These are phyloP conservation scores for Stratiomys singularior DNA, from an alignment of 2,888 invertebrate genomes.

Conservation along the genomic window DNA sequence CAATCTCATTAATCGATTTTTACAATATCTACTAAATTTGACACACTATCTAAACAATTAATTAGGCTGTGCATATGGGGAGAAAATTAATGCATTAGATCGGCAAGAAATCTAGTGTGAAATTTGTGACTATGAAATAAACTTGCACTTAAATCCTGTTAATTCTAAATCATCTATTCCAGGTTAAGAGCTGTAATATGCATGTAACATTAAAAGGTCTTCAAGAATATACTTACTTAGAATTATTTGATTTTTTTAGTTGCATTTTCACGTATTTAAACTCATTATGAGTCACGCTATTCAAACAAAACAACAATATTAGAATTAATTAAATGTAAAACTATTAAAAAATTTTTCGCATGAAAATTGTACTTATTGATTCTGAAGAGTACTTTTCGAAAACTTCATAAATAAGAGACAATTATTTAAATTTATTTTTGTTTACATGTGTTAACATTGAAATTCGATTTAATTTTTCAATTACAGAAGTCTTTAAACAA, in stretches of 20 bases:
- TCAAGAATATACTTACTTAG: background rate
- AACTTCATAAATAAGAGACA: too few relatives aligned
- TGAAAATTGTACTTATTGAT: too few relatives aligned
- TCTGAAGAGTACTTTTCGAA: too few relatives aligned
- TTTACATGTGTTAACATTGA: slow-evolving; percentile 17
- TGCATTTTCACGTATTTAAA: slow-evolving; percentile 37
- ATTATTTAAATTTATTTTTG: slow-evolving; percentile 14
- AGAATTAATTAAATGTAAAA: background rate
- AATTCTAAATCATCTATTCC: slow-evolving; percentile 1
- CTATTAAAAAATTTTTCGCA: too few relatives aligned
- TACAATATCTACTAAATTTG: too few relatives aligned
- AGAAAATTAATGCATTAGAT: too few relatives aligned
- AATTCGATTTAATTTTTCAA: background rate
- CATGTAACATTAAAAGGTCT: too few relatives aligned
- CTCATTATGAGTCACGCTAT: background rate
- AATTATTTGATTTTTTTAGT: background rate
- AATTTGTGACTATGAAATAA: background rate
- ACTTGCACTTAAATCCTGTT: background rate
- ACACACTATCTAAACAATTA: background rate
- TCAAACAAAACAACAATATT: background rate
- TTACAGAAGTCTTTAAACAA: background rate
- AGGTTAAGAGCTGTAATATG: background rate
- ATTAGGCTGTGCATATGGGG: slow-evolving; percentile 7
- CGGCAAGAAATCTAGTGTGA: background rate
- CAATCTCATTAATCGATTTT: too few relatives aligned